Conservation (phyloP, 2,797 vertebrate genomes). For the Eptatretus atami region DNA sequence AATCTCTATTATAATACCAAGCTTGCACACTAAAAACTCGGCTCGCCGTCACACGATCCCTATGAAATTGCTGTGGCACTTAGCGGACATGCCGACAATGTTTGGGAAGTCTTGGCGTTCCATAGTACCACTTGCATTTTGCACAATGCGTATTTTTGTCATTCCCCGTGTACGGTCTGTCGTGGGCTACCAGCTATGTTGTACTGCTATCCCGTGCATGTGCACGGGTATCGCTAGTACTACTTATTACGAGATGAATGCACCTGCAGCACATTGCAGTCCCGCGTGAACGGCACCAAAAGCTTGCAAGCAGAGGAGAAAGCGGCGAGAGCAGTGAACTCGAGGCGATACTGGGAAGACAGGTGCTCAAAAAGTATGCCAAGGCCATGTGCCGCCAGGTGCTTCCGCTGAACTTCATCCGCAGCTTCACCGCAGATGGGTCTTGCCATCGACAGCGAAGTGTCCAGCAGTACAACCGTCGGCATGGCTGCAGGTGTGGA, state of each 20-base stretch:
- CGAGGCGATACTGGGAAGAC: slow-evolving; percentile 81
- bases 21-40: too few relatives aligned
- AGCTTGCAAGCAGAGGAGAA: slow-evolving; percentile 88
- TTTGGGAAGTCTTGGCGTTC: too few relatives aligned
- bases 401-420: slow-evolving; percentile 81
- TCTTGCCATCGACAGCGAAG: slow-evolving; percentile 87
- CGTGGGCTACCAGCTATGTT: too few relatives aligned
- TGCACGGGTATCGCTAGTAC: too few relatives aligned
- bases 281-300: slow-evolving; percentile 77
- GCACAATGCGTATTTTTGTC: too few relatives aligned
- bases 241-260: slow-evolving; percentile 7
- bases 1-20: too few relatives aligned
- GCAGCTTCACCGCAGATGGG: slow-evolving; percentile 28
- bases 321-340: slow-evolving; percentile 64
- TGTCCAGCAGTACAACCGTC: slow-evolving; percentile 74
- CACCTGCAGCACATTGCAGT: slow-evolving; percentile 84
- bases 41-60: too few relatives aligned
- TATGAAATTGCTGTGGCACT: too few relatives aligned
- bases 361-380: slow-evolving; percentile 97
- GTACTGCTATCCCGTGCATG: too few relatives aligned
- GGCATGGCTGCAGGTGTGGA: slow-evolving; percentile 13
- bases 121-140: too few relatives aligned
- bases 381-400: slow-evolving; percentile 64
- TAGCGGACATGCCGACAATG: too few relatives aligned
- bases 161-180: too few relatives aligned